Evolutionary conservation across 2,113 vertebrate genomes (phyloP), one percentile per base, ranked within the genome.

Genomic region (Gracilinanus agilis): DNA sequence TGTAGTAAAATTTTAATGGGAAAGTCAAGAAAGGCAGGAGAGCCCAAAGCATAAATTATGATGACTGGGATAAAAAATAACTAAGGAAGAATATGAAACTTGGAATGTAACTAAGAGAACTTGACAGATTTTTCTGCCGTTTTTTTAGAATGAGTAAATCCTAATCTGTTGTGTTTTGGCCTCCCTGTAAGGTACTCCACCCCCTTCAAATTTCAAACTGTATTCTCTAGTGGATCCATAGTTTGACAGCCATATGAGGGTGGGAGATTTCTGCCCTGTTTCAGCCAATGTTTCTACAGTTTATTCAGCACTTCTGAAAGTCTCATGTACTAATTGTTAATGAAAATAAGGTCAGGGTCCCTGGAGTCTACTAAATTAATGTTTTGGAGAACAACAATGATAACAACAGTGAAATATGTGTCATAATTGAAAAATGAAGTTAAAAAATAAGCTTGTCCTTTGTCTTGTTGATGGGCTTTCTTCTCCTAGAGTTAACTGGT

Each of bases 21-120:
- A 27, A 91, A 93, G 93, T 93, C 61, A 27, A 44, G 91, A 92
- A 83, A 53, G 93, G 44, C 49, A 61, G 67, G 55, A 55, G 67
- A 91, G 67, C 55, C 90, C 29, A 58, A 7, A 44, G 40, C 93
- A 54, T 89, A 90, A 58, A 49, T 44, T 40, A 44, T n/a, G 56
- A 49, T 90, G 89, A 56, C 27, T 88, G 49, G 89, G 1, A 88
- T 40, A 54, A 89, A 44, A 93, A 88, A 88, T 53, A 90, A 12
- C 24, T 54, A 29, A 13, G 34, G 8, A 55, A 89, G 55, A 89
- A 88, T 90, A 53, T 0, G 3, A 24, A 34, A 88, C 34, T 88
- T 75, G 44, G 75, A 49, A 21, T 24, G 44, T 44, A 55, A 67
- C 49, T 40, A 25, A 53, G 49, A 49, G n/a, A 83, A 83, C 40